Evolutionary conservation across 2,888 invertebrate genomes (phyloP), one percentile per base, ranked within the genome.

Genomic region (Phyllotreta striolata): DNA sequence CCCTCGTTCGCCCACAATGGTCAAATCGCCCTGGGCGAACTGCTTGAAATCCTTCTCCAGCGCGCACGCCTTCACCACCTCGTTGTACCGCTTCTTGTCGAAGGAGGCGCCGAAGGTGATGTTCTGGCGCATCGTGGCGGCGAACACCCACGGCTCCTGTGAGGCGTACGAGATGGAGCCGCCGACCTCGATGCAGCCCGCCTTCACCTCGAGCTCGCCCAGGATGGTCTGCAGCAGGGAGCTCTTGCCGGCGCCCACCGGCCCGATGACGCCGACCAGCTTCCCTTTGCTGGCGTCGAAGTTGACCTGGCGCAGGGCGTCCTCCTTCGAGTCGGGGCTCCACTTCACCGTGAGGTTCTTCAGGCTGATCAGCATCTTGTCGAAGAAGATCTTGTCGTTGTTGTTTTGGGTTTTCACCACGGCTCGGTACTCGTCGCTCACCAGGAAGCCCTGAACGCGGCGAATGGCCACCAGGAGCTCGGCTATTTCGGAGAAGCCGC

Each of bases 61-160:
- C 3, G 90, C 89, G 75, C 91, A 91, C 0, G 87, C 89, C 72
- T 84, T 82, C 3, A 89, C 84, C 0, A 89, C 87, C 41, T 80
- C 78, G 39, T 81, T 78, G 72, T 89, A 90, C 74, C 87, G 84
- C 59, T 83, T 83, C 55, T 85, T 83, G 66, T 89, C 85, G 75
- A 84, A 90, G 0, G 85, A 82, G 69, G 86, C 81, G 0, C 95
- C 95, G 79, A 96, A 95, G n/a, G 91, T 79, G 73, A 96, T 93
- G 80, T 96, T 96, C 76, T 94, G 92, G 55, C 91, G 83, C 0
- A 96, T 85, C 0, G 91, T 89, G 10, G 88, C 87, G 0, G 88
- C 88, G 77, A 91, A 91, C 0, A 91, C 86, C 95, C 95, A 96
- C 6, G 95, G 87, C 77, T 95, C 92, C 80, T 95, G 94, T 69